These are phyloP conservation scores for Anticlea derivata DNA, from an alignment of 2,888 invertebrate species.

Conservation along the genomic window DNA sequence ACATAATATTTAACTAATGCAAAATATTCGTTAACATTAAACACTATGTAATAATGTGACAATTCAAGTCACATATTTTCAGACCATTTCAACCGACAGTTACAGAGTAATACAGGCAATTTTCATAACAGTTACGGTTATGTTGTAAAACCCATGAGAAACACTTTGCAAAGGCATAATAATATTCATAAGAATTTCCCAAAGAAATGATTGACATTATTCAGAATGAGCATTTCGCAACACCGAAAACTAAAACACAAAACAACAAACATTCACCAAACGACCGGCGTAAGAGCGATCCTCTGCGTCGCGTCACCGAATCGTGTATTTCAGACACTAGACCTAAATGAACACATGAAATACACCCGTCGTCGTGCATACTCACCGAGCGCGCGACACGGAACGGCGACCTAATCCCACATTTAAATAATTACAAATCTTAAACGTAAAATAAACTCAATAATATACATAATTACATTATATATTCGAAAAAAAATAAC, in stretches of 20 bases:
- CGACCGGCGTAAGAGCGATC: conserved; percentile 66
- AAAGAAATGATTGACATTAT: conserved; percentile 82
- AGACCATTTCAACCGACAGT: conserved; percentile 20
- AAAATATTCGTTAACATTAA: conserved; percentile 21
- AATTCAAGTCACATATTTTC: conserved; percentile 22
- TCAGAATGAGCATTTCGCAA: conserved; percentile 76
- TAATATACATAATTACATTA: conserved; percentile 83
- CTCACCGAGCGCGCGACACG: conserved; percentile 52
- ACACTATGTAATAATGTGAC: conserved; percentile 7
- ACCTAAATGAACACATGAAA: conserved; percentile 83
- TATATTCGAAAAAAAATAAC: conserved; percentile 74
- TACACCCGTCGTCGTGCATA: conserved; percentile 66
- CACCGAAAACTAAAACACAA: conserved; percentile 74
- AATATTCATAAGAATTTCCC: conserved; percentile 51
- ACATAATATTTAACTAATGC: conserved; percentile 10
- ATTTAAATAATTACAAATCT: conserved; percentile 79
- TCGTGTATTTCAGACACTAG: conserved; percentile 76
- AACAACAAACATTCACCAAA: conserved; percentile 77
- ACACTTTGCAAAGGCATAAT: conserved; percentile 32
- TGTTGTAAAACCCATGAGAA: conserved; percentile 9
- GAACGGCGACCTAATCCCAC: conserved; percentile 64
- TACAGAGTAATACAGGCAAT: conserved; percentile 5
- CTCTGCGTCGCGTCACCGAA: conserved; percentile 61
- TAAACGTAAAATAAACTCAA: conserved; percentile 81
- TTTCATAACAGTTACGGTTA: conserved; percentile 9